Base-by-base conservation (phyloP, 2,113 vertebrate species). In the Xenotilapia leptura region DNA sequence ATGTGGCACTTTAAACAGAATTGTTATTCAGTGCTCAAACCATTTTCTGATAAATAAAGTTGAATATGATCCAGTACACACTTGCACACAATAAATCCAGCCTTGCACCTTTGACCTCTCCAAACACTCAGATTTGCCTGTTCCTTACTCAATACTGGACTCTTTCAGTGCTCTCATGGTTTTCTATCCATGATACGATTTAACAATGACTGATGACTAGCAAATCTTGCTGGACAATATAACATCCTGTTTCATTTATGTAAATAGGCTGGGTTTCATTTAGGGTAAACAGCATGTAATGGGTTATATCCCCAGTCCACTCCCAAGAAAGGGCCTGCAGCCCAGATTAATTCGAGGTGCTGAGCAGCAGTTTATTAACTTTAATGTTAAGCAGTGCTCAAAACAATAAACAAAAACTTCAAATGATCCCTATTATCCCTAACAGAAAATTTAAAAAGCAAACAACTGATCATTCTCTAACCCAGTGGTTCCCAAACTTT, bases 121-220 rank as follows among this genome's bases (percentile, higher is more conserved):
- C 79, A 83, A 62, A 55, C 54, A 85, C 68, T 83, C 54, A 79
- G 68, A 89, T 70, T 36, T 68, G 75, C 31, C 80, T 21, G 40
- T 75, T 87, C 55, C 65, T 83, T 56, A n/a, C 23, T 86, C 65
- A 40, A 54, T 62, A 51, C 47, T 58, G 36, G 56, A 49, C 84
- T 91, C 89, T 70, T 56, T 91, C 36, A 21, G 33, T 5, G 62
- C 90, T 90, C 83, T 58, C 40, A 92, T 86, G 45, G 49, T 75
- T 95, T 91, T 92, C 65, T 83, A 73, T 83, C 79, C 80, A 84
- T 89, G 90, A 93, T 93, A 89, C 88, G 85, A 70, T 89, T 90
- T 92, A 95, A 95, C 94, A 93, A 91, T 95, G 94, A 95, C 88
- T 93, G 94, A 95, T 92, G 90, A 92, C 79, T 92, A 88, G 91